Conservation (phyloP, 2,113 vertebrate genomes). For the Caloenas nicobarica region DNA sequence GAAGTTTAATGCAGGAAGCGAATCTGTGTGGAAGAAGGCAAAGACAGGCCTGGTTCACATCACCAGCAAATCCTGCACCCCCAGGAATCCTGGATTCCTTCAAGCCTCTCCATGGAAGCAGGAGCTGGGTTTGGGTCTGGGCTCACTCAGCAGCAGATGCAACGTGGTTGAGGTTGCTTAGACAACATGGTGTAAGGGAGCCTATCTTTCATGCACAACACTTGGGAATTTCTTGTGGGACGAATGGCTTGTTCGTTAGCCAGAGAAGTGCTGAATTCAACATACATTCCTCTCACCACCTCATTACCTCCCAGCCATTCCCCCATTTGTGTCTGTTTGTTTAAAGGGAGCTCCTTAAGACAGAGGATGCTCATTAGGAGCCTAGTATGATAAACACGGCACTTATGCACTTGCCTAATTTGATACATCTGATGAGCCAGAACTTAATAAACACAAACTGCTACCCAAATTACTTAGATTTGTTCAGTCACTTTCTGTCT, state of each 20-base stretch:
- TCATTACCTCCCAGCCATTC: slow-evolving; percentile 11
- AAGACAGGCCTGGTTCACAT: background rate
- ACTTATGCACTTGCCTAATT: slow-evolving; percentile 19
- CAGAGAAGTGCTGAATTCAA: slow-evolving; percentile 13
- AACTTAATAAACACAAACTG: slow-evolving; percentile 47
- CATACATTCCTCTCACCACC: slow-evolving; percentile 30
- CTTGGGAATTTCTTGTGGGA: background rate
- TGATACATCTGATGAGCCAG: slow-evolving; percentile 48
- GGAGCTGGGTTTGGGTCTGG: background rate
- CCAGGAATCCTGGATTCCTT: background rate
- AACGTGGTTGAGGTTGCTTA: background rate
- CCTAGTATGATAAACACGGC: background rate
- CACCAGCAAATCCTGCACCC: background rate
- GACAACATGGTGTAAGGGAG: background rate
- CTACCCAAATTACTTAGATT: slow-evolving; percentile 40
- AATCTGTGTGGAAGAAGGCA: background rate
- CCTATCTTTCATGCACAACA: background rate
- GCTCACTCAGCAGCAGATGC: background rate
- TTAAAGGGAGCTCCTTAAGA: background rate
- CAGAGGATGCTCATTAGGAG: slow-evolving; percentile 17
- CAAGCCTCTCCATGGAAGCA: background rate
- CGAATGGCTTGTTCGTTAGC: background rate
- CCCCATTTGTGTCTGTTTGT: background rate
- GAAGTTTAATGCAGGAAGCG: background rate
- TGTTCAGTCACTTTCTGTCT: slow-evolving; percentile 38